Evolutionary conservation across 2,113 vertebrate genomes (phyloP), one percentile per base, ranked within the genome.

Genomic region (Furnarius figulus): DNA sequence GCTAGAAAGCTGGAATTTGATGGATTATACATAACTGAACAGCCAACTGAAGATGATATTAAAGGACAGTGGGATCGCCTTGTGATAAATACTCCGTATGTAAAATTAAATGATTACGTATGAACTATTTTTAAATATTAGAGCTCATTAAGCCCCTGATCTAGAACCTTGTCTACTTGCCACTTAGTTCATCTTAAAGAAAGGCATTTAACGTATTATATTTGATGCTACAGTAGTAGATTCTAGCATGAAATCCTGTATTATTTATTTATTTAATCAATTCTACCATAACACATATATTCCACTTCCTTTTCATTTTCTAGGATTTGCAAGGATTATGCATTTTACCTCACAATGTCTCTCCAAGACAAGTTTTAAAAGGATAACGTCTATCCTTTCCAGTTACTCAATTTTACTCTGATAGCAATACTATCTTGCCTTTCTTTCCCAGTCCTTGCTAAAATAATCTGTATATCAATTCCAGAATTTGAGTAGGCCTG

Each of bases 61-160:
- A 99, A 99, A 97, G 99, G 99, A 46, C 99, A 99, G 13, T 99
- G 99, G 99, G 99, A 99, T 97, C 98, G 99, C 28, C 97, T 99
- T 40, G 99, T 99, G 76, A 99, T 99, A 96, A 99, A 99, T 92
- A 99, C 99, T 25, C 99, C 98, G 99, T 99, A 98, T 98, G 99
- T 98, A 92, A 89, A 92, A 84, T 28, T 21, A 71, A 71, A 66
- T 56, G 2, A 9, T 52, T 70, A 5, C 14, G 20, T 33, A 2
- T 66, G n/a, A 59, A 42, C 11, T n/a, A 8, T 39, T 81, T 62
- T 28, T 82, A 76, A 78, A 67, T 61, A 66, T 10, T 52, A 22
- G 8, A 89, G 30, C 33, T 84, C 44, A 46, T 72, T 70, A 90
- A 61, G 21, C 33, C 40, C 71, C 15, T 74, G 42, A 30, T 76